phyloP scores from a whole-genome alignment of 2,888 invertebrate species.

The Eurois occulta region DNA sequence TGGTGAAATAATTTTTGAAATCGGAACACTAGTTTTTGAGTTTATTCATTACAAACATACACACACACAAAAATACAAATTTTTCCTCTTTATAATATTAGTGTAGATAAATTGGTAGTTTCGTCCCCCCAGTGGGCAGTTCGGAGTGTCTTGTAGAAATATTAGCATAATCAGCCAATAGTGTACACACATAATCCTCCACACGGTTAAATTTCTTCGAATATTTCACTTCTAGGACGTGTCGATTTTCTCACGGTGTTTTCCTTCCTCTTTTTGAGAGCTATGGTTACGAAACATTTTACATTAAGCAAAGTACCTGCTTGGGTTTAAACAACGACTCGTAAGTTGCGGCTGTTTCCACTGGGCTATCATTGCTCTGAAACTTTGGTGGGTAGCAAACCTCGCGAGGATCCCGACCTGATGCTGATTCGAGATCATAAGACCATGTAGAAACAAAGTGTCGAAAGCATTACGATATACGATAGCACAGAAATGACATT shows the following conservation, averaged over 20 bases:
- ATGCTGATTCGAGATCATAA: background rate
- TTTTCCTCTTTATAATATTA: too few relatives aligned
- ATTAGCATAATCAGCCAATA: background rate
- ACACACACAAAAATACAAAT: too few relatives aligned
- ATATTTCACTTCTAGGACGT: background rate
- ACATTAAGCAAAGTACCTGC: background rate
- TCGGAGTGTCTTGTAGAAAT: background rate
- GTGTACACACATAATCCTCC: background rate
- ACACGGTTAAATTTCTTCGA: background rate
- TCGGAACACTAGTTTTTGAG: too few relatives aligned
- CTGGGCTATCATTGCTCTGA: background rate
- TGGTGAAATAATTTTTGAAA: too few relatives aligned
- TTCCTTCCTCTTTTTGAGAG: background rate
- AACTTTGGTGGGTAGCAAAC: background rate
- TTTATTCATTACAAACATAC: too few relatives aligned
- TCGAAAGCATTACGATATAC: background rate
- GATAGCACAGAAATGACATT: slow-evolving; percentile 1
- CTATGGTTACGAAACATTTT: background rate
- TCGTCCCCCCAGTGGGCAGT: background rate
- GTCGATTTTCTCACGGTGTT: background rate
- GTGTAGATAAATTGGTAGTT: background rate
- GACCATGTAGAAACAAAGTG: background rate
- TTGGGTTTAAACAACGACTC: background rate
- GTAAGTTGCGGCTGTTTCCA: too few relatives aligned
- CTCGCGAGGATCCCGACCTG: background rate